Conservation (phyloP, 1,140 invertebrate genomes). For the Cydia splendana region DNA sequence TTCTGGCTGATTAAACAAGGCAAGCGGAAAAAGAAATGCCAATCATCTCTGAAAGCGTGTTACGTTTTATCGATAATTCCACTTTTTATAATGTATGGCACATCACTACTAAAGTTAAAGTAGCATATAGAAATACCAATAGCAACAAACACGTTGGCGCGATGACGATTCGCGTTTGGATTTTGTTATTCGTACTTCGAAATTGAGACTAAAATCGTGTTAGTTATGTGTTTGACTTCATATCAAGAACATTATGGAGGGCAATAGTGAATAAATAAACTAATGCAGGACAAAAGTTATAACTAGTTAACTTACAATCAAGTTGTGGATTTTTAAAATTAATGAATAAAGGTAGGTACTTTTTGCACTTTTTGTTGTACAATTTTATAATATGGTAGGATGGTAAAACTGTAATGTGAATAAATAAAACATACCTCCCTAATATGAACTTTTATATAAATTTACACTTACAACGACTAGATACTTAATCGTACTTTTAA, state of each 20-base stretch:
- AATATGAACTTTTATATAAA: too few species aligned
- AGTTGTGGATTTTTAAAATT: neutral
- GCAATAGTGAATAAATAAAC: neutral
- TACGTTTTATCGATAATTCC: neutral
- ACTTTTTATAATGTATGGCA: neutral
- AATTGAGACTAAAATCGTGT: neutral
- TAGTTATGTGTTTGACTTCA: neutral
- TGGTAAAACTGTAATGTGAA: too few species aligned
- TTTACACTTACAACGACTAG: too few species aligned
- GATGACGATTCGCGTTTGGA: neutral
- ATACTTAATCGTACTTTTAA: too few species aligned
- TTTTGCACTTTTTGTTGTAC: too few species aligned
- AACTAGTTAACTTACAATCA: conserved; percentile 6
- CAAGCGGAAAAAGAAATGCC: too few species aligned
- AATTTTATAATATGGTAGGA: too few species aligned
- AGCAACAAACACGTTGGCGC: conserved; percentile 14
- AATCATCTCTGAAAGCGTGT: neutral
- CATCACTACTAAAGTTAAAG: neutral
- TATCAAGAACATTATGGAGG: neutral
- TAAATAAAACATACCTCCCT: too few species aligned
- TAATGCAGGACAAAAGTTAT: neutral
- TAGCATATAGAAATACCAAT: neutral
- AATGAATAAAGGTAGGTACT: neutral
- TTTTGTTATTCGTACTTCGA: neutral
- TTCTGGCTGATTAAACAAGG: too few species aligned